Evolutionary conservation across 1,140 invertebrate genomes (phyloP), one percentile per base, ranked within the genome.

Genomic region (Brachionus asplanchnoidis): DNA sequence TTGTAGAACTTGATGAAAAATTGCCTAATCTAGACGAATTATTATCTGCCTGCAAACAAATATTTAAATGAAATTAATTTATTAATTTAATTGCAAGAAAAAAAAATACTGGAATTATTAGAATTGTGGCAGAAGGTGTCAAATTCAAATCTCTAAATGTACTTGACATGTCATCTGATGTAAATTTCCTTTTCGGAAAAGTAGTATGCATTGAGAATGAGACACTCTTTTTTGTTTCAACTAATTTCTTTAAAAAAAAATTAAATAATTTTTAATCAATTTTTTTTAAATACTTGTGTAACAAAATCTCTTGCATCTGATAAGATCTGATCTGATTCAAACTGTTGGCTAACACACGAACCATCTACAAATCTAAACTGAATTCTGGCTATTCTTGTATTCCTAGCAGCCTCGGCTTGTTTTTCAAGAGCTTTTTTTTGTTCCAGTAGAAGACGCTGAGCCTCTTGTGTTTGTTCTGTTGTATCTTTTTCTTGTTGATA

Each of bases 301-400:
- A 94, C 91, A 86, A 93, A 93, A 20, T 89, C 85, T 53, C 91
- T 89, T 17, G 94, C 91, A 56, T 90, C 88, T 1, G 87, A 88
- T 2, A 94, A 87, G 1, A 91, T 91, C 7, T 90, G 90, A 50
- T 90, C 89, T 3, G 92, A 90, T 23, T 91, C 89, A 88, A 94
- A 94, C 85, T 92, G 91, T 17, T 93, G 92, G 8, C 91, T 91
- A 84, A 93, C 91, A 11, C 92, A 91, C 0, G 91, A 92, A 11
- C 95, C 95, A 88, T 94, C 93, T 0, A 95, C 93, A 70, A 95
- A 87, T 86, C 94, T 92, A 87, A 97, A 95, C 90, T 96, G 95
- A 60, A 97, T 92, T 78, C 94, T 91, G 0, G 94, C 88, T 40
- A 88, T 88, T 53, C 89, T 87, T 86, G 88, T 90, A 82, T 86